These are phyloP conservation scores for Eilema caniola DNA, from an alignment of 2,888 invertebrate genomes.

Conservation along the genomic window DNA sequence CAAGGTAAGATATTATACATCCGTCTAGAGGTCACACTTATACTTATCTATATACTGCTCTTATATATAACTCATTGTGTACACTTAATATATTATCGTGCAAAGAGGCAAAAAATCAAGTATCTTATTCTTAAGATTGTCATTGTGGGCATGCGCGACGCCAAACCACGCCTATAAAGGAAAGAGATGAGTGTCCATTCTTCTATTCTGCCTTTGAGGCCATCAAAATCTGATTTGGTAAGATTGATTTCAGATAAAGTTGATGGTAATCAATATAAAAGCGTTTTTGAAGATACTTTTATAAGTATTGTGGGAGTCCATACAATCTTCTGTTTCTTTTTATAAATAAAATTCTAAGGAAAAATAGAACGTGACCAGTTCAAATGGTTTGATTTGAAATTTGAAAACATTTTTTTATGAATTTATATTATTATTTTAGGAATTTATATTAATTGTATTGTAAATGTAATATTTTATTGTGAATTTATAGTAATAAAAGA, in stretches of 20 bases:
- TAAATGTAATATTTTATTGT: too few relatives aligned
- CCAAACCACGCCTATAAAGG: conserved; percentile 74
- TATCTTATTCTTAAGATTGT: conserved; percentile 82
- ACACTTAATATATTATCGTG: conserved; percentile 69
- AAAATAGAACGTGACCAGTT: background rate
- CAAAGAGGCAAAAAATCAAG: conserved; percentile 69
- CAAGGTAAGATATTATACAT: conserved; percentile 24
- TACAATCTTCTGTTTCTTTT: background rate
- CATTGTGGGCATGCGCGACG: conserved; percentile 74
- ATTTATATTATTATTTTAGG: too few relatives aligned
- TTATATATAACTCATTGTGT: conserved; percentile 61
- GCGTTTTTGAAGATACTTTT: conserved; percentile 36
- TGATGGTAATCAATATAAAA: conserved; percentile 68
- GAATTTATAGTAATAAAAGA: background rate
- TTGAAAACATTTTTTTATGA: background rate
- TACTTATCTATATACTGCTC: conserved; percentile 52
- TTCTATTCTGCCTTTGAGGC: conserved; percentile 55
- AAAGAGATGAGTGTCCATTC: conserved; percentile 73
- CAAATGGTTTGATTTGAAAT: background rate
- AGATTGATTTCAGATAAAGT: conserved; percentile 78
- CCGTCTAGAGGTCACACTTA: conserved; percentile 20
- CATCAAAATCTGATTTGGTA: conserved; percentile 65
- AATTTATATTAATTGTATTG: too few relatives aligned
- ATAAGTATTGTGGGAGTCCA: background rate
- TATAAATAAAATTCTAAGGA: background rate